Percentiles rank a stretch among this genome's conserved stretches.
These are phyloP conservation scores for Trematomus bernacchii DNA, from an alignment of 2,797 vertebrate species.

Conservation along the genomic window DNA sequence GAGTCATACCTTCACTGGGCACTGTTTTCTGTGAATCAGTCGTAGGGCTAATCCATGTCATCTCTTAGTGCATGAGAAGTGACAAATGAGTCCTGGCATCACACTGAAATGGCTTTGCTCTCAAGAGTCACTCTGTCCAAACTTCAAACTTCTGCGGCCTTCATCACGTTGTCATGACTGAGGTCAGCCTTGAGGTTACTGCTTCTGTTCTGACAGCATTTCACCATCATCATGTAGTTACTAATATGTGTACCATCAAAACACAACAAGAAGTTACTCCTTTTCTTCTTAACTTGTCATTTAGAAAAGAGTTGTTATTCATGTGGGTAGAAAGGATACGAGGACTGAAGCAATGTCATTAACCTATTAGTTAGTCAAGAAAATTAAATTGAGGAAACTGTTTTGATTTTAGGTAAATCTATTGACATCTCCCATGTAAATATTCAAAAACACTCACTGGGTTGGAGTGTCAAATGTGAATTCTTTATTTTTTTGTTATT, in stretches of 20 bases:
- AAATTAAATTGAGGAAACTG: not conserved
- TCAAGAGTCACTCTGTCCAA: constrained; percentile 36
- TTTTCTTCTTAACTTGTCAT: not conserved
- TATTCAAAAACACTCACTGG: too few relatives aligned
- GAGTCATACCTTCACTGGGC: constrained; percentile 43
- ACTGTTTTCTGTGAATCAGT: constrained; percentile 56
- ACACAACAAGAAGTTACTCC: constrained; percentile 8
- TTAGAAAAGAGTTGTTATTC: not conserved
- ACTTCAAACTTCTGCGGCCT: constrained; percentile 31
- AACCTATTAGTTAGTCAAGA: not conserved
- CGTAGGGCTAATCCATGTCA: constrained; percentile 33
- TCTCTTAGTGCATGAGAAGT: constrained; percentile 33
- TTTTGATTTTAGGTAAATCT: not conserved
- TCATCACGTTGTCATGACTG: constrained; percentile 26
- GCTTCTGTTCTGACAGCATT: constrained; percentile 27
- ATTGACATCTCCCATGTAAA: not conserved
- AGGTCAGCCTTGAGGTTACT: constrained; percentile 21
- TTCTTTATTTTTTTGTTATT: not conserved
- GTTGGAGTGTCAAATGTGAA: not conserved
- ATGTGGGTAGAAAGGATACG: not conserved
- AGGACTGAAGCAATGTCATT: not conserved
- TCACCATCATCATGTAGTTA: constrained; percentile 24
- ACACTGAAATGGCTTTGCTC: constrained; percentile 57
- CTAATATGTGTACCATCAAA: constrained; percentile 27
- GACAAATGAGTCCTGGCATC: constrained; percentile 67